These are phyloP conservation scores for Coptodon rendalli DNA, from an alignment of 2,113 vertebrate species.

Conservation along the genomic window DNA sequence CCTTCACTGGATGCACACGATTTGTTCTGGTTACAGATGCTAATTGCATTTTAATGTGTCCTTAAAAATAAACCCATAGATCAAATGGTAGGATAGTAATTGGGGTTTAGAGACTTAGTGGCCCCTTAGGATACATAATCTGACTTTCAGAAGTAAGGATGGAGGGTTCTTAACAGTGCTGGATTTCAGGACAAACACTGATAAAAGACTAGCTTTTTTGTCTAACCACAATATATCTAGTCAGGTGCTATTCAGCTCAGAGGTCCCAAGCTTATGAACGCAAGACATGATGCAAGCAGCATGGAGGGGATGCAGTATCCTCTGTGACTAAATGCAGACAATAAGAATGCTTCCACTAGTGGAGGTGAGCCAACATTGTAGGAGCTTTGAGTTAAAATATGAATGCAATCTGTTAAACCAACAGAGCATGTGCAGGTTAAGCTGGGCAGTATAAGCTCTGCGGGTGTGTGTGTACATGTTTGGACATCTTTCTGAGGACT, in stretches of 20 bases:
- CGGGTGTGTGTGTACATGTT: neutral
- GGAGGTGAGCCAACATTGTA: neutral
- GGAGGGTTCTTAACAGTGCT: neutral
- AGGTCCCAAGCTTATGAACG: neutral
- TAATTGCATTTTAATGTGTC: constrained; percentile 78
- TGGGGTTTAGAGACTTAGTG: constrained; percentile 65
- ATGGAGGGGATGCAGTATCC: constrained; percentile 2
- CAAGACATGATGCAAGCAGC: constrained; percentile 1
- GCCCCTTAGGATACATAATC: constrained; percentile 62
- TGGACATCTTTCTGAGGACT: neutral
- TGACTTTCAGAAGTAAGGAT: constrained; percentile 29
- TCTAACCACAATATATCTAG: constrained; percentile 12
- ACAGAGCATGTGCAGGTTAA: constrained; percentile 12
- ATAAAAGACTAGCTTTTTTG: constrained; percentile 20
- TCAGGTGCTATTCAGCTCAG: neutral
- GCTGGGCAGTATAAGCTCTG: neutral
- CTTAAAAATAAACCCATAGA: constrained; percentile 75
- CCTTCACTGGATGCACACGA: constrained; percentile 60
- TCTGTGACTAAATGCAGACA: neutral
- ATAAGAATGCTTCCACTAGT: neutral
- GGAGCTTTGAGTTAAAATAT: constrained; percentile 2
- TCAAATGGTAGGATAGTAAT: constrained; percentile 65
- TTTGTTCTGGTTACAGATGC: constrained; percentile 72
- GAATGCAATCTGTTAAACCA: constrained; percentile 24
- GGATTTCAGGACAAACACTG: constrained; percentile 21